Conservation (phyloP, 23 tunicate species). For the Phallusia fumigata region DNA sequence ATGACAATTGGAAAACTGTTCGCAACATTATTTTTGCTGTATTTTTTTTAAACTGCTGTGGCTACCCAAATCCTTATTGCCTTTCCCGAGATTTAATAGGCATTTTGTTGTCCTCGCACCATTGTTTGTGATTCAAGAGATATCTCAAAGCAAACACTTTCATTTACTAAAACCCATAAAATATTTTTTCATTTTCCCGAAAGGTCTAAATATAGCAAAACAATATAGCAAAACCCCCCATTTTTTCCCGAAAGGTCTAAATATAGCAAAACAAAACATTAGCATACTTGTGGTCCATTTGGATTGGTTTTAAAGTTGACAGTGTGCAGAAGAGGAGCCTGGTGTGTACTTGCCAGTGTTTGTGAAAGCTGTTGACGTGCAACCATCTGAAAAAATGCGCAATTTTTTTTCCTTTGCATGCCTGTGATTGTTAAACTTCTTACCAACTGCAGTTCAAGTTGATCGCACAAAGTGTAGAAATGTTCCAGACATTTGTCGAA, state of each 20-base stretch:
- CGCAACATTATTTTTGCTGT: no score
- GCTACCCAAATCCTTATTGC: no score
- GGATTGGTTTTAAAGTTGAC: slow-evolving; percentile 16
- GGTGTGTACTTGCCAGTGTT: slow-evolving; percentile 44
- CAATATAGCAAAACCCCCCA: no score
- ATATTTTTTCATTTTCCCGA: no score
- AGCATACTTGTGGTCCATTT: slow-evolving; percentile 29
- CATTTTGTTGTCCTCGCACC: no score
- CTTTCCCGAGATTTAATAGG: no score
- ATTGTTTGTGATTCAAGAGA: no score
- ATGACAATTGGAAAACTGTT: neutral
- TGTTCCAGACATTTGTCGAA: slow-evolving; percentile 68
- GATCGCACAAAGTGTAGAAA: slow-evolving; percentile 59
- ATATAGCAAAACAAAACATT: neutral
- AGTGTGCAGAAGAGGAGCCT: slow-evolving; percentile 35
- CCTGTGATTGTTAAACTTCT: neutral
- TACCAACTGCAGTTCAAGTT: slow-evolving; percentile 40
- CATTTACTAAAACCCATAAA: no score
- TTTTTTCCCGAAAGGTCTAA: no score
- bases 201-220: neutral
- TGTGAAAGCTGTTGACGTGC: slow-evolving; percentile 64
- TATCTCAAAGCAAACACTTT: no score
- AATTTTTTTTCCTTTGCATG: neutral
- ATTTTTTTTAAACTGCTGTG: no score
- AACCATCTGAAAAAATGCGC: slow-evolving; percentile 6